phyloP scores from a whole-genome alignment of 2,113 vertebrate genomes.

The Potamarius usumacintae region DNA sequence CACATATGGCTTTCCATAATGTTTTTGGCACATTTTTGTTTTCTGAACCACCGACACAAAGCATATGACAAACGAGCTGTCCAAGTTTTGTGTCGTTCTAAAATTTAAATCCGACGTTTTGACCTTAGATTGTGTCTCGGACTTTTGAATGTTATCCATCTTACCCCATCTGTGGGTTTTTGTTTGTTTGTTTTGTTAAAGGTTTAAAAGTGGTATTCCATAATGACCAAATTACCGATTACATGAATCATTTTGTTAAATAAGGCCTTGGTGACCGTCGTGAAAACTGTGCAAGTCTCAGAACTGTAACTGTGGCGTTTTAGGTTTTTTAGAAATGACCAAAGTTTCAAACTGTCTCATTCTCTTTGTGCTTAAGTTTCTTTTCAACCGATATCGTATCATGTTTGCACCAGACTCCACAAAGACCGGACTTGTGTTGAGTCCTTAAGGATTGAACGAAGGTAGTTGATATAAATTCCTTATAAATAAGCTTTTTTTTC shows the following conservation, averaged over 20 bases:
- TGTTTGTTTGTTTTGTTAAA: background rate
- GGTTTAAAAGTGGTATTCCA: background rate
- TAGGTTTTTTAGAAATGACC: slow-evolving; percentile 32
- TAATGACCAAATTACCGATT: background rate
- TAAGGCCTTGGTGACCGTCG: background rate
- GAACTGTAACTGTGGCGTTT: slow-evolving; percentile 4
- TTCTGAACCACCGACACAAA: slow-evolving; percentile 13
- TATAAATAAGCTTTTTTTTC: background rate
- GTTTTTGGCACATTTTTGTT: slow-evolving; percentile 26
- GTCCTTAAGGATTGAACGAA: slow-evolving; percentile 13
- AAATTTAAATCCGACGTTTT: background rate
- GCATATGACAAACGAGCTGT: background rate
- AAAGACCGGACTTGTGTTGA: background rate
- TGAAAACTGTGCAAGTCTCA: slow-evolving; percentile 18
- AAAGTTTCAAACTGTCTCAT: slow-evolving; percentile 21
- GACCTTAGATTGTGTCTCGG: background rate
- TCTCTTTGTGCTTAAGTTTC: background rate
- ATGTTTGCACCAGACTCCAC: background rate
- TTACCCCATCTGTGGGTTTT: background rate
- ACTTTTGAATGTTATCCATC: slow-evolving; percentile 24
- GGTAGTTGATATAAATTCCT: background rate
- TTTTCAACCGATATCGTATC: slow-evolving; percentile 11
- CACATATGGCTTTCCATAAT: slow-evolving; percentile 14
- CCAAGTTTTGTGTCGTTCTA: background rate
- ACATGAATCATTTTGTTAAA: background rate